These are phyloP conservation scores for Cebus imitator DNA, from an alignment of 2,113 vertebrate species.

Conservation along the genomic window DNA sequence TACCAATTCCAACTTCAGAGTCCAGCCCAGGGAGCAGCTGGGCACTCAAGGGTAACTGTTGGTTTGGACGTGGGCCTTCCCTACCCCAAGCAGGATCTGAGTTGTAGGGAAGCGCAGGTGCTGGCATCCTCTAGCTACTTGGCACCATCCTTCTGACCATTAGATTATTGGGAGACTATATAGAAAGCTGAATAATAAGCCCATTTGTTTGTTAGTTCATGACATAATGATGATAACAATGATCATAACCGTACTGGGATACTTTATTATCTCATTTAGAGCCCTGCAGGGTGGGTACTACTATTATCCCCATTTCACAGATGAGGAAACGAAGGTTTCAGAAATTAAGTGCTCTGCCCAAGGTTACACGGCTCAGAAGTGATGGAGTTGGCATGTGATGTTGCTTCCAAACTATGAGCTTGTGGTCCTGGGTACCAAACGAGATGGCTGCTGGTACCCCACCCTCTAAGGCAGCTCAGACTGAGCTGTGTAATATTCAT, in stretches of 20 bases:
- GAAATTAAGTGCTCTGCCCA: neutral
- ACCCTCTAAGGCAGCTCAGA: neutral
- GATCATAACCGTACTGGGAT: neutral
- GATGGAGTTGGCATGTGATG: neutral
- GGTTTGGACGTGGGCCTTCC: neutral
- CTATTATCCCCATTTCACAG: constrained; percentile 30
- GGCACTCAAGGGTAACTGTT: neutral
- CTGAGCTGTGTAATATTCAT: neutral
- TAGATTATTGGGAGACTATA: neutral
- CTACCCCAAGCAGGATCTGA: neutral
- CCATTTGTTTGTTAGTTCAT: constrained; percentile 1
- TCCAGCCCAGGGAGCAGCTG: neutral
- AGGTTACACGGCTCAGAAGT: constrained; percentile 27
- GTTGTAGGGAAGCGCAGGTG: neutral
- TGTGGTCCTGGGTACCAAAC: neutral
- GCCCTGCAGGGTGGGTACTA: neutral
- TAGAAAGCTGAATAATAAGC: constrained; percentile 38
- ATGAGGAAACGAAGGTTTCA: constrained; percentile 1
- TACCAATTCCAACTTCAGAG: neutral
- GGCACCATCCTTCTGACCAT: constrained; percentile 15
- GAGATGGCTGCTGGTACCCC: neutral
- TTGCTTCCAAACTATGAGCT: constrained; percentile 3
- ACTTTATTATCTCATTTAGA: constrained; percentile 12
- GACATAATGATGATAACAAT: neutral
- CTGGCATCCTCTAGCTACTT: neutral